Evolutionary conservation across 2,797 vertebrate species (phyloP).

Genomic region (Cetoscarus ocellatus): DNA sequence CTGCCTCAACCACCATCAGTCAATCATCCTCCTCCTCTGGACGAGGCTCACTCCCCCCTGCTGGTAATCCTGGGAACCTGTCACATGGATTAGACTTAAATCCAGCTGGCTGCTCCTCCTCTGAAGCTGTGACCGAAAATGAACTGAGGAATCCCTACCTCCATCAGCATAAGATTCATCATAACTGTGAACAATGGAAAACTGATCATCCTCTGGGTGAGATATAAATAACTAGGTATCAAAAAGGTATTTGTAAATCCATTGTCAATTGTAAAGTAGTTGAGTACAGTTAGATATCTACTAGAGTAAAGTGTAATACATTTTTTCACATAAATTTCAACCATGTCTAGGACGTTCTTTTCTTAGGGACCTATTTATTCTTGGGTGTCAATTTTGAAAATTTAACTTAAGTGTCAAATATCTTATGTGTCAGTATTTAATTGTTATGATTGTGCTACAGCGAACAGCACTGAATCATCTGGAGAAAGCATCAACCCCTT

Average conservation of each 20-base stretch:
- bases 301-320: not conserved
- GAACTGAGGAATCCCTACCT: slow-evolving; percentile 67
- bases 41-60: slow-evolving; percentile 80
- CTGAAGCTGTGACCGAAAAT: slow-evolving; percentile 69
- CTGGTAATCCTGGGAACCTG: slow-evolving; percentile 68
- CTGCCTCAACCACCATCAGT: slow-evolving; percentile 79
- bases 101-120: slow-evolving; percentile 46
- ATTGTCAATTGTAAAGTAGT: too few relatives aligned
- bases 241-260: too few relatives aligned
- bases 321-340: not conserved
- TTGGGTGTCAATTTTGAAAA: not conserved
- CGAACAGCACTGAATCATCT: slow-evolving; percentile 81
- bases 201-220: slow-evolving; percentile 61
- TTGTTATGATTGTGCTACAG: slow-evolving; percentile 56
- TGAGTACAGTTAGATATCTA: too few relatives aligned
- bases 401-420: not conserved
- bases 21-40: slow-evolving; percentile 88
- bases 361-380: not conserved
- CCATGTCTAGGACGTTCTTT: not conserved
- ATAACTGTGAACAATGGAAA: slow-evolving; percentile 67
- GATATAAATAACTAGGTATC: not conserved
- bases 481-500: slow-evolving; percentile 75
- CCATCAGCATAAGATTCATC: slow-evolving; percentile 65
- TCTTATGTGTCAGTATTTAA: not conserved
- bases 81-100: slow-evolving; percentile 49